These are phyloP conservation scores for Stegostoma tigrinum DNA, from an alignment of 2,113 vertebrate species.

Conservation along the genomic window DNA sequence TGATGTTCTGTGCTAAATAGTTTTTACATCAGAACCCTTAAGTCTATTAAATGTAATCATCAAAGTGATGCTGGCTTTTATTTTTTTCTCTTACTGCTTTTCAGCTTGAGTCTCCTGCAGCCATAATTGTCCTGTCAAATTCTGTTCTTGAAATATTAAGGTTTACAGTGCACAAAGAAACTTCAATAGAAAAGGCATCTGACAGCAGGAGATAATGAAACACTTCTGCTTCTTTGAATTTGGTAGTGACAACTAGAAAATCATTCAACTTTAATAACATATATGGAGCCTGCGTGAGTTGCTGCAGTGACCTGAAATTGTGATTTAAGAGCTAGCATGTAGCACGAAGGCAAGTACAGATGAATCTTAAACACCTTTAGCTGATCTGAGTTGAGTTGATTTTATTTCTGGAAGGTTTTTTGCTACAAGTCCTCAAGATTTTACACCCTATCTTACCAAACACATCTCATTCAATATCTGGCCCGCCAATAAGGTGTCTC, in stretches of 20 bases:
- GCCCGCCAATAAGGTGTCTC: too few species aligned
- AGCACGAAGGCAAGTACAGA: background rate
- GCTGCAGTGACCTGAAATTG: background rate
- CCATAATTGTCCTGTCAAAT: background rate
- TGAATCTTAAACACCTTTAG: too few species aligned
- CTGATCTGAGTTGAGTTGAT: too few species aligned
- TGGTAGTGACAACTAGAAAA: slow-evolving; percentile 3
- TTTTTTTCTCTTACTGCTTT: background rate
- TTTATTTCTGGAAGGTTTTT: background rate
- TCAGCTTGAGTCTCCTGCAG: background rate
- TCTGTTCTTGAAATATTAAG: slow-evolving; percentile 27
- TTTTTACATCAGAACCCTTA: slow-evolving; percentile 13
- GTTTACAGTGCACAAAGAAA: background rate
- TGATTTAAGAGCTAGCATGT: background rate
- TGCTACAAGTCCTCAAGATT: too few species aligned
- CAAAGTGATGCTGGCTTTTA: background rate
- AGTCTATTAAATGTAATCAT: background rate
- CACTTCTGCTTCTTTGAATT: slow-evolving; percentile 9
- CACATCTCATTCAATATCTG: too few species aligned
- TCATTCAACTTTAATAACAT: slow-evolving; percentile 13
- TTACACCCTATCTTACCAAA: too few species aligned
- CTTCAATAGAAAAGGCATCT: background rate
- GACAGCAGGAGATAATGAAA: background rate
- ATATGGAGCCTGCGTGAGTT: background rate
- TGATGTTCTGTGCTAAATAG: slow-evolving; percentile 6